Evolutionary conservation across 2,113 vertebrate genomes (phyloP).

Genomic region (Rhinichthys klamathensis): DNA sequence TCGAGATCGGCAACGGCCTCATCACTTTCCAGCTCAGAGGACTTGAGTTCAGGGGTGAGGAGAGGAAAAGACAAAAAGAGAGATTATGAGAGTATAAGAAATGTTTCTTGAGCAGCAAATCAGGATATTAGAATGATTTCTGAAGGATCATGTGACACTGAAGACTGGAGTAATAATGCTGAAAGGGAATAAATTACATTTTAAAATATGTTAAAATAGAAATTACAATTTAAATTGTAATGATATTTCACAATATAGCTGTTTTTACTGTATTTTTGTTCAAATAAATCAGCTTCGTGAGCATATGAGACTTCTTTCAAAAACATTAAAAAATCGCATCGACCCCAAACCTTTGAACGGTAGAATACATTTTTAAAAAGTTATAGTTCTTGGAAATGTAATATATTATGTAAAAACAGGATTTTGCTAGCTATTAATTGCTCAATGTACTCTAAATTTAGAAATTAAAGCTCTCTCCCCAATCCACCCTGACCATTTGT

Average conservation of each 20-base stretch:
- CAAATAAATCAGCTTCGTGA: not conserved
- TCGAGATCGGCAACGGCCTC: conserved; percentile 89
- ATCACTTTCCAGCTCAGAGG: conserved; percentile 89
- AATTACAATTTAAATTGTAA: not conserved
- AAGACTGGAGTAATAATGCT: not conserved
- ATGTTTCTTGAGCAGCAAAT: not conserved
- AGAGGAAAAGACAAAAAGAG: not conserved
- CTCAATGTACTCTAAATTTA: conserved; percentile 1
- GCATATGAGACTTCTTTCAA: not conserved
- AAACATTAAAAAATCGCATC: not conserved
- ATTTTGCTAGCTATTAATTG: not conserved
- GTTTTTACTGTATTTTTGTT: not conserved
- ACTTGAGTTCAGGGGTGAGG: conserved; percentile 87
- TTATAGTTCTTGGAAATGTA: not conserved
- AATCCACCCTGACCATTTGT: not conserved
- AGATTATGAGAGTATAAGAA: not conserved
- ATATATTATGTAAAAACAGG: not conserved
- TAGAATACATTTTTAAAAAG: not conserved
- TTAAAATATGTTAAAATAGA: not conserved
- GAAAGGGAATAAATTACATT: not conserved
- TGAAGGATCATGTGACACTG: not conserved
- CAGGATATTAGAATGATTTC: not conserved
- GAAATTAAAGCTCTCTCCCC: not conserved
- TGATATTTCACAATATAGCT: not conserved
- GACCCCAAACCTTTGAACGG: not conserved